Evolutionary conservation across 2,113 vertebrate species (phyloP).

Genomic region (Pimephales promelas): DNA sequence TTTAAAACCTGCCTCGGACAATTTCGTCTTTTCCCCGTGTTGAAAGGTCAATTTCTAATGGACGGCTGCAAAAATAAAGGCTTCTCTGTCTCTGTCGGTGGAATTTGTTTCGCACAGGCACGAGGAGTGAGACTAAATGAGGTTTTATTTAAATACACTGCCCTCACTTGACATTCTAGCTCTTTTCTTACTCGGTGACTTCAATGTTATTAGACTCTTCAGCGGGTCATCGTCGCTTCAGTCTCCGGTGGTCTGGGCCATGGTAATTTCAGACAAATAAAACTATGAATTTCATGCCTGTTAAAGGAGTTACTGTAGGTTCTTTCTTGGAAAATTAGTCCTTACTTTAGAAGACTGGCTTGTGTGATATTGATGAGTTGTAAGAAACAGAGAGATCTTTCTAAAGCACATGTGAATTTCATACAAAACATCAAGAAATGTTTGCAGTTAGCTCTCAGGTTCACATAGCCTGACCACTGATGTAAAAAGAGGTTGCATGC

Average conservation of each 20-base stretch:
- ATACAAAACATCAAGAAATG: neutral
- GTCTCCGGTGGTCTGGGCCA: neutral
- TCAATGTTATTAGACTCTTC: conserved; percentile 55
- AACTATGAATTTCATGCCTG: neutral
- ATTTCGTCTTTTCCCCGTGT: conserved; percentile 32
- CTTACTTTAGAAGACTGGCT: neutral
- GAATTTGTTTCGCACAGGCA: conserved; percentile 19
- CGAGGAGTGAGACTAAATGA: conserved; percentile 4
- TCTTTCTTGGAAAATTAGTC: conserved; percentile 9
- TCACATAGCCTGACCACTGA: neutral
- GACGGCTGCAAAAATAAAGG: conserved; percentile 34
- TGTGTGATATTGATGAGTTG: neutral
- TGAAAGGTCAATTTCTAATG: conserved; percentile 56
- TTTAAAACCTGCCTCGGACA: conserved; percentile 15
- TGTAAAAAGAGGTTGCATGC: neutral
- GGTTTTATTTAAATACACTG: conserved; percentile 44
- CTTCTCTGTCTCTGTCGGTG: conserved; percentile 31
- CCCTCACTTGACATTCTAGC: conserved; percentile 48
- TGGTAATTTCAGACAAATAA: conserved; percentile 36
- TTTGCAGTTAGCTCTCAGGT: neutral
- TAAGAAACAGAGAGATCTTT: neutral
- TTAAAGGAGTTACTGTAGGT: neutral
- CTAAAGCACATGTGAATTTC: neutral
- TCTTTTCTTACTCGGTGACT: conserved; percentile 34
- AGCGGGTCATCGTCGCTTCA: conserved; percentile 11